phyloP scores from a whole-genome alignment of 2,797 vertebrate genomes.

The Gymnopithys bicolor region DNA sequence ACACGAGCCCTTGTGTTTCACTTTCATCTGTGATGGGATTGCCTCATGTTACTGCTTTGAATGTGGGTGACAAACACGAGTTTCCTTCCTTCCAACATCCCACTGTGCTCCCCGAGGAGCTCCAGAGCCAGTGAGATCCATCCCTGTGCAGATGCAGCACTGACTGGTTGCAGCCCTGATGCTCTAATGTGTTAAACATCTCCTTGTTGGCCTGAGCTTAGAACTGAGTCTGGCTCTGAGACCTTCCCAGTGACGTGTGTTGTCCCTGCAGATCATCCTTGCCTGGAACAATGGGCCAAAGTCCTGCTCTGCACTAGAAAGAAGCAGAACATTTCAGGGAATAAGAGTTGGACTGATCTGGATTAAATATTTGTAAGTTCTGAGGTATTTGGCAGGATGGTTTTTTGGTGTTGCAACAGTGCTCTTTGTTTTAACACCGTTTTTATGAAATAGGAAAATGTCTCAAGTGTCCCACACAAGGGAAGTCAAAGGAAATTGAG shows the following conservation, averaged over 20 bases:
- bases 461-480: not conserved
- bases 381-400: not conserved
- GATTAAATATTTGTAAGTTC: not conserved
- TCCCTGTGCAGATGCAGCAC: not conserved
- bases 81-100: accelerated
- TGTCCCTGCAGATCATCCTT: not conserved
- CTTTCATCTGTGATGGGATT: not conserved
- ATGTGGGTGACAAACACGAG: not conserved
- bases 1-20: accelerated
- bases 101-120: not conserved
- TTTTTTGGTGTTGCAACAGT: not conserved
- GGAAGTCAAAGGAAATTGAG: not conserved
- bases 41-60: not conserved
- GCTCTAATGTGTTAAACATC: slow-evolving; percentile 31
- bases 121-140: not conserved
- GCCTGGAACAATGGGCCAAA: not conserved
- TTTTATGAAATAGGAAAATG: not conserved
- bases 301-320: not conserved
- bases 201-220: not conserved
- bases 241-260: slow-evolving; percentile 22
- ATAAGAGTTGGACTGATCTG: not conserved
- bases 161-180: not conserved
- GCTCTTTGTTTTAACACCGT: not conserved
- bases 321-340: not conserved
- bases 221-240: not conserved